Percentiles rank a stretch among this genome's conserved stretches.
Evolutionary conservation across 2,888 invertebrate species (phyloP).

Genomic region (Amphipoea lucens): DNA sequence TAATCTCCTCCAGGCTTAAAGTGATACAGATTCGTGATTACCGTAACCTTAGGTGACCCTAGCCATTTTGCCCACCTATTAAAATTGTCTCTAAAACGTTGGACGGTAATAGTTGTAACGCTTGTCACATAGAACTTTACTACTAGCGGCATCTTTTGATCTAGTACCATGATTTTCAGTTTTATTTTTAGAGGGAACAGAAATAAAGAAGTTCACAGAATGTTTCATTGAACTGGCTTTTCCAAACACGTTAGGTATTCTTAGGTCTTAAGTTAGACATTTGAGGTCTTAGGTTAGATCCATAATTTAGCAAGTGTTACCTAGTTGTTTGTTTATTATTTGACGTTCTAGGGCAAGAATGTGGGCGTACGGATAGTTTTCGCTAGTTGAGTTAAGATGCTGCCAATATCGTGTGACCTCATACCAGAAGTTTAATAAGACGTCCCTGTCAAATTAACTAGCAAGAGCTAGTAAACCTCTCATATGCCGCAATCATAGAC

Average conservation of each 20-base stretch:
- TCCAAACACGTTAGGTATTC: not conserved
- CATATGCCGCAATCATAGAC: not conserved
- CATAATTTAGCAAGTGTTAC: not conserved
- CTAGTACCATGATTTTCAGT: slow-evolving; percentile 19
- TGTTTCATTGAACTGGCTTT: not conserved
- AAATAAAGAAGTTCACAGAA: not conserved
- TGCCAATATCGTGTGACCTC: not conserved
- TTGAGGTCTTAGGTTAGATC: not conserved
- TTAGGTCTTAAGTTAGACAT: not conserved
- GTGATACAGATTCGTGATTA: not conserved
- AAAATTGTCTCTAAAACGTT: slow-evolving; percentile 10
- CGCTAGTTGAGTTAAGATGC: not conserved
- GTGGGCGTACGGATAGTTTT: not conserved
- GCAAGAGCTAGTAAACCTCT: no score
- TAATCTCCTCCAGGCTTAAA: not conserved
- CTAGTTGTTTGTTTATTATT: not conserved
- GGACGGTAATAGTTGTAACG: not conserved
- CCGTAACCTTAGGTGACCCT: not conserved
- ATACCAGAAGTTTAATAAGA: not conserved
- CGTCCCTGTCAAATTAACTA: not conserved
- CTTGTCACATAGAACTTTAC: slow-evolving; percentile 5
- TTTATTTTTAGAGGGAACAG: slow-evolving; percentile 12
- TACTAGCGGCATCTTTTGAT: slow-evolving; percentile 1
- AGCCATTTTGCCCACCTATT: not conserved
- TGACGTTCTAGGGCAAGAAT: not conserved